A percentile compares a stretch with the other conserved stretches of the same genome.
phyloP scores from a whole-genome alignment of 1,140 invertebrate species.

The Lutraria rhynchaena region DNA sequence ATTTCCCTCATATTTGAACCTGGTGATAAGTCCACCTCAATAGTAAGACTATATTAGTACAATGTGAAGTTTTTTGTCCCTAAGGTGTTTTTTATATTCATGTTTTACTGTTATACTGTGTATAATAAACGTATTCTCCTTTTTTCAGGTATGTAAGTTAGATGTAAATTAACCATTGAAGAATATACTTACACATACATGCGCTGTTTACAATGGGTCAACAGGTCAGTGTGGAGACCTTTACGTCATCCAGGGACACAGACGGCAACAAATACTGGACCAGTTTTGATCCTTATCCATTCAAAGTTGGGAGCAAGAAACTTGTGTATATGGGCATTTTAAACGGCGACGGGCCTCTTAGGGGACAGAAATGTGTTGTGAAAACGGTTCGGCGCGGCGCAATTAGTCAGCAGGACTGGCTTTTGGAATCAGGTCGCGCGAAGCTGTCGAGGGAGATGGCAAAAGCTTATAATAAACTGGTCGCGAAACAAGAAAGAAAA shows the following conservation, averaged over 20 bases:
- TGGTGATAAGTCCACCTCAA: too few relatives aligned
- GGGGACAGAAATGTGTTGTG: constrained; percentile 55
- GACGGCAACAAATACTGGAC: constrained; percentile 59
- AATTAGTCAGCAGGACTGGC: constrained; percentile 30
- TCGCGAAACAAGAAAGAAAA: neutral
- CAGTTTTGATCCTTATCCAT: constrained; percentile 62
- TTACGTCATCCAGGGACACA: constrained; percentile 39
- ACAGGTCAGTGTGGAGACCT: constrained; percentile 55
- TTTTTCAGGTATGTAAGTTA: too few relatives aligned
- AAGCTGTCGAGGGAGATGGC: constrained; percentile 22
- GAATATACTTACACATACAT: too few relatives aligned
- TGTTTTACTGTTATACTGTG: too few relatives aligned
- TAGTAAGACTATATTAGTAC: too few relatives aligned
- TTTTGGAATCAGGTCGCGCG: constrained; percentile 16
- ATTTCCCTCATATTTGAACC: too few relatives aligned
- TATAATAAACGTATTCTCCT: too few relatives aligned
- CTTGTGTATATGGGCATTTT: constrained; percentile 58
- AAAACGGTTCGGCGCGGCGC: constrained; percentile 47
- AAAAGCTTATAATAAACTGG: constrained; percentile 33
- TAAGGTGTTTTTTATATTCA: too few relatives aligned
- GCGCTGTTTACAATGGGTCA: constrained; percentile 37
- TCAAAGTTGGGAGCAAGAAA: constrained; percentile 49
- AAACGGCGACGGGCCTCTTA: constrained; percentile 54
- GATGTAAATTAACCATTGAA: too few relatives aligned
- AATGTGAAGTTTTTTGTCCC: too few relatives aligned